These are phyloP conservation scores for Escarpia spicata DNA, from an alignment of 2,888 invertebrate genomes.

Conservation along the genomic window DNA sequence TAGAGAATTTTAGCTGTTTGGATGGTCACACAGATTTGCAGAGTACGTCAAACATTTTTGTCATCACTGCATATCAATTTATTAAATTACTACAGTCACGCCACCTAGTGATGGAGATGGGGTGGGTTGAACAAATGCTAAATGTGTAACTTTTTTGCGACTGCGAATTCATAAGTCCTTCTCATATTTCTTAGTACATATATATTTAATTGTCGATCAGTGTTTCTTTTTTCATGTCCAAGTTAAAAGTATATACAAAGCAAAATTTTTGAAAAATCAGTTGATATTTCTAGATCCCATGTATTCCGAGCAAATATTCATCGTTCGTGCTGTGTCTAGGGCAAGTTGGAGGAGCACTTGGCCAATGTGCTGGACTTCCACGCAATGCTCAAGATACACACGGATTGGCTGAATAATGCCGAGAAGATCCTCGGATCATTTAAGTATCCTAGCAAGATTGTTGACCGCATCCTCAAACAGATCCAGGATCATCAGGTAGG, in stretches of 20 bases:
- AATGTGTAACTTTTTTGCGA: too few relatives aligned
- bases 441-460: conserved; percentile 63
- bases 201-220: background rate
- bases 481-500: conserved; percentile 62
- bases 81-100: too few relatives aligned
- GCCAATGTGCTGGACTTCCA: conserved; percentile 62
- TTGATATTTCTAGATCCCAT: background rate
- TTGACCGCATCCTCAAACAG: conserved; percentile 57
- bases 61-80: too few relatives aligned
- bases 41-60: too few relatives aligned
- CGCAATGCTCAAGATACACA: conserved; percentile 61
- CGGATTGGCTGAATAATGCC: conserved; percentile 64
- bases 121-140: too few relatives aligned
- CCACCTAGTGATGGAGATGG: too few relatives aligned
- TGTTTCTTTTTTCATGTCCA: background rate
- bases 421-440: conserved; percentile 62
- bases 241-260: background rate
- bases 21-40: too few relatives aligned
- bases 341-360: conserved; percentile 61
- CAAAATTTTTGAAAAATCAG: background rate
- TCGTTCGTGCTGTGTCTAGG: conserved; percentile 31
- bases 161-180: too few relatives aligned
- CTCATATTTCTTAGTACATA: background rate
- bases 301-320: background rate
- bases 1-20: background rate